A percentile compares a stretch with the other conserved stretches of the same genome.
Evolutionary conservation across 1,140 invertebrate genomes (phyloP).

Genomic region (Drosophila subobscura): DNA sequence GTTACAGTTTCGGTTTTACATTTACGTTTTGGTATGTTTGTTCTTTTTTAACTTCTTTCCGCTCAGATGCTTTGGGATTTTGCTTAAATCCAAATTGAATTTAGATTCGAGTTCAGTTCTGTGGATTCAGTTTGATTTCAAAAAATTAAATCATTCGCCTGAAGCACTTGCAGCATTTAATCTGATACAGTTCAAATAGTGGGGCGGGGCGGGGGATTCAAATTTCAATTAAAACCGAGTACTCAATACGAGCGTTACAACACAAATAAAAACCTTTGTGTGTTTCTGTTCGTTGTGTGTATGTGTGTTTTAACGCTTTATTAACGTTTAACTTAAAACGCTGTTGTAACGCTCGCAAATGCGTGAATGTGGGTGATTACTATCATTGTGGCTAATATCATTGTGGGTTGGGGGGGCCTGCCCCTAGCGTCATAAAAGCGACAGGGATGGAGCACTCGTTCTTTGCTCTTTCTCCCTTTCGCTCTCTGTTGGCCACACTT

Average conservation of each 20-base stretch:
- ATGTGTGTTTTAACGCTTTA: slow-evolving; percentile 18
- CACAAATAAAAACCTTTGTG: slow-evolving; percentile 4
- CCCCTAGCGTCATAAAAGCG: slow-evolving; percentile 31
- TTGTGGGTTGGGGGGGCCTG: neutral
- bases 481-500: neutral
- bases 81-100: slow-evolving; percentile 80
- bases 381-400: no score
- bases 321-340: neutral
- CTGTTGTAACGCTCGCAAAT: no score
- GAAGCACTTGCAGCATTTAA: slow-evolving; percentile 25
- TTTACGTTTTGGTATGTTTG: slow-evolving; percentile 16
- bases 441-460: slow-evolving; percentile 24
- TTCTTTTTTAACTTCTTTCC: no score
- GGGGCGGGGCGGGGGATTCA: neutral
- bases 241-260: slow-evolving; percentile 35
- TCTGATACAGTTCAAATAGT: slow-evolving; percentile 54
- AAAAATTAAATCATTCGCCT: slow-evolving; percentile 45
- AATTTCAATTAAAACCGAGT: slow-evolving; percentile 39
- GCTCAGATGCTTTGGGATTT: slow-evolving; percentile 64
- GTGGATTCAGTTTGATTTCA: slow-evolving; percentile 61
- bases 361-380: no score
- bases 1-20: slow-evolving; percentile 29
- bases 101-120: slow-evolving; percentile 73
- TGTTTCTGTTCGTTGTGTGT: neutral
- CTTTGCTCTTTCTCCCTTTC: neutral